phyloP scores from a whole-genome alignment of 1,140 invertebrate species.

The Dendroctonus valens region DNA sequence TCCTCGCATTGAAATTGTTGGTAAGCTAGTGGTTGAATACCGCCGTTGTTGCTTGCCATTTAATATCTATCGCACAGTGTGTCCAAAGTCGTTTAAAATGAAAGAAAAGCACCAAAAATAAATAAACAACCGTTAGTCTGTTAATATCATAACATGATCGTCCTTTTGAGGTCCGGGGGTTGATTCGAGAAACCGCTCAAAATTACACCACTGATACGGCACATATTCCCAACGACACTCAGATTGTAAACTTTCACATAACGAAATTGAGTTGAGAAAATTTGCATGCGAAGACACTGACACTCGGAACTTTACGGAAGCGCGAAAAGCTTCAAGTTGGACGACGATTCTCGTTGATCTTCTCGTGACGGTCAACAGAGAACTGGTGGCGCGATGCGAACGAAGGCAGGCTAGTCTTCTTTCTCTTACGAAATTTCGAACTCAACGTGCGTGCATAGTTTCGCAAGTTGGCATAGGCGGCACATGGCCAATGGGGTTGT shows the following conservation, averaged over 20 bases:
- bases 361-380: not conserved
- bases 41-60: constrained; percentile 16
- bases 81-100: constrained; percentile 4
- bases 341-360: not conserved
- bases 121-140: constrained; percentile 34
- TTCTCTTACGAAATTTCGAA: constrained; percentile 10
- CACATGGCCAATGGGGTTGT: constrained; percentile 35
- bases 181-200: constrained; percentile 12
- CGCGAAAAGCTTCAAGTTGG: too few relatives aligned
- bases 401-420: not conserved
- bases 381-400: not conserved
- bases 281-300: not conserved
- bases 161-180: constrained; percentile 22
- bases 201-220: constrained; percentile 27
- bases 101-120: constrained; percentile 21
- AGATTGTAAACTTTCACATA: constrained; percentile 21
- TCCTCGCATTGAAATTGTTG: constrained; percentile 66
- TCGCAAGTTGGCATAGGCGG: constrained; percentile 40
- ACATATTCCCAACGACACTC: constrained; percentile 3
- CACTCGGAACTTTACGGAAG: too few relatives aligned
- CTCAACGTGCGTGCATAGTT: constrained; percentile 35
- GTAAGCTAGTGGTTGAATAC: constrained; percentile 29
- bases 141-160: constrained; percentile 37
- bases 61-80: constrained; percentile 5
- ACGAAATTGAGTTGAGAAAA: not conserved